Evolutionary conservation across 2,113 vertebrate species (phyloP).

Genomic region (Microcebus jonahi): DNA sequence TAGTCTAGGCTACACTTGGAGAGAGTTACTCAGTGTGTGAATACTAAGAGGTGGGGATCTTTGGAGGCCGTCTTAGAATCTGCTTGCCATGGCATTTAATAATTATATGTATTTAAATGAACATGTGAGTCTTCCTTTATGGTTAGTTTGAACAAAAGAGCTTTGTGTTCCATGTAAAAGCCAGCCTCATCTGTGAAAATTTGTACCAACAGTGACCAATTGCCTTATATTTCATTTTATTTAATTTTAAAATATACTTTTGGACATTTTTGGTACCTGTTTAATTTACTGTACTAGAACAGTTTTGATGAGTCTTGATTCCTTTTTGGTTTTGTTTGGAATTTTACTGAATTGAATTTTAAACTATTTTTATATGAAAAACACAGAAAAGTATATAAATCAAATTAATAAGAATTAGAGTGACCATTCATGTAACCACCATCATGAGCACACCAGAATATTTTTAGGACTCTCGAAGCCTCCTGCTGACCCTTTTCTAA

Average conservation of each 20-base stretch:
- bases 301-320: constrained; percentile 16
- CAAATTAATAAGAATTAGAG: not conserved
- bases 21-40: not conserved
- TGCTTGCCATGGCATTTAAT: not conserved
- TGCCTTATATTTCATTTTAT: not conserved
- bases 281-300: constrained; percentile 2
- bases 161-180: not conserved
- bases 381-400: not conserved
- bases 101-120: not conserved
- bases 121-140: not conserved
- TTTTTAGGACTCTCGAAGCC: not conserved
- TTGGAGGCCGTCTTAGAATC: not conserved
- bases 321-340: constrained; percentile 24
- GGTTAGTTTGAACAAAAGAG: not conserved
- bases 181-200: not conserved
- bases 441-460: not conserved
- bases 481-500: not conserved
- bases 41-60: not conserved
- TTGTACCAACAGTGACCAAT: constrained; percentile 3
- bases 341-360: constrained; percentile 47
- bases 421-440: not conserved
- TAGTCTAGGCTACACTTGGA: not conserved
- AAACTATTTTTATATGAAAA: constrained; percentile 16
- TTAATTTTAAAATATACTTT: constrained; percentile 34
- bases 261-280: not conserved